Conservation (phyloP, 92 coral and sea anemone species). For the Actinernus sp. region DNA sequence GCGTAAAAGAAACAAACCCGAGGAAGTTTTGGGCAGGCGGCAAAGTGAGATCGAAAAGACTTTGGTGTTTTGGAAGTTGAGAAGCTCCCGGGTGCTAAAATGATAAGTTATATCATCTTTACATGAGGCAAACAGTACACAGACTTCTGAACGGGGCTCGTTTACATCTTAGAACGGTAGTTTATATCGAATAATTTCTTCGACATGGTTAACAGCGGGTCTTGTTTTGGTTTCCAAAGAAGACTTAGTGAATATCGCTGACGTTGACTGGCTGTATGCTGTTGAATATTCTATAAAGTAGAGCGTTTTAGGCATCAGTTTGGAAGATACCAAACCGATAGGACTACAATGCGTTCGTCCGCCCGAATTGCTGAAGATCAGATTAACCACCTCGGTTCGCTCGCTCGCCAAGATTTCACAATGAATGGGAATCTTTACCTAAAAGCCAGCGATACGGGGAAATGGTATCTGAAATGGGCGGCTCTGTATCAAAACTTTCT, state of each 20-base stretch:
- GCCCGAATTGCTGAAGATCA: slow-evolving; percentile 81
- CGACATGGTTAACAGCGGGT: too few relatives aligned
- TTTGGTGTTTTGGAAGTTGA: too few relatives aligned
- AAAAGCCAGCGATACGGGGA: slow-evolving; percentile 79
- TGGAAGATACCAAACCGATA: slow-evolving; percentile 4
- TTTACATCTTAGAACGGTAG: too few relatives aligned
- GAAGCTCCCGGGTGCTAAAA: too few relatives aligned
- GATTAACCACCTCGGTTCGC: slow-evolving; percentile 69
- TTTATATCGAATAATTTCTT: too few relatives aligned
- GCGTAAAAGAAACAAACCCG: too few relatives aligned
- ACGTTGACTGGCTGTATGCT: neutral
- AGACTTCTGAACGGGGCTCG: too few relatives aligned
- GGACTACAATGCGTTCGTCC: slow-evolving; percentile 77
- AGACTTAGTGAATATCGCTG: neutral
- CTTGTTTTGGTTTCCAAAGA: too few relatives aligned
- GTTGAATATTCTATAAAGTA: slow-evolving; percentile 3
- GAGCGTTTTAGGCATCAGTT: slow-evolving; percentile 8
- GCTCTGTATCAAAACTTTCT: slow-evolving; percentile 92
- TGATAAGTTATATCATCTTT: too few relatives aligned
- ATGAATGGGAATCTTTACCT: slow-evolving; percentile 71
- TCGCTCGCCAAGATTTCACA: slow-evolving; percentile 79
- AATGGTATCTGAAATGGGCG: slow-evolving; percentile 90
- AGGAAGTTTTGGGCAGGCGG: too few relatives aligned
- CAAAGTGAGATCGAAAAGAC: too few relatives aligned
- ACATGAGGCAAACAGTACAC: too few relatives aligned